phyloP scores from a whole-genome alignment of 2,888 invertebrate genomes.

The Ornithoptera alexandrae region DNA sequence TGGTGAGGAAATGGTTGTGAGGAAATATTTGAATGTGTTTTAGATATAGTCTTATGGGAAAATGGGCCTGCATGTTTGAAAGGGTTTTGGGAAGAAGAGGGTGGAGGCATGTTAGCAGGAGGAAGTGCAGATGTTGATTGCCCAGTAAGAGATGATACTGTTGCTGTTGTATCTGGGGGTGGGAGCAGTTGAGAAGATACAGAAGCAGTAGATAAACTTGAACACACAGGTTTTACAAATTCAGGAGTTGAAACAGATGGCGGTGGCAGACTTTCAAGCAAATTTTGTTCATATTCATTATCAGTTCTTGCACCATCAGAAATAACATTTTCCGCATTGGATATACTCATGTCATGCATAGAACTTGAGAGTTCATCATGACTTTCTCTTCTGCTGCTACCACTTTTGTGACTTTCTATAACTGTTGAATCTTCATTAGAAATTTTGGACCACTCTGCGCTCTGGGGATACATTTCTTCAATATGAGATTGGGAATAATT shows the following conservation, averaged over 20 bases:
- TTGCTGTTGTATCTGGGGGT: conserved; percentile 19
- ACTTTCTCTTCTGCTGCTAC: conserved; percentile 48
- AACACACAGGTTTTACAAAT: conserved; percentile 31
- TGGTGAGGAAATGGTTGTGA: conserved; percentile 52
- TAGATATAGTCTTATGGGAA: conserved; percentile 68
- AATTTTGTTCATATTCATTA: conserved; percentile 35
- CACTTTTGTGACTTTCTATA: conserved; percentile 43
- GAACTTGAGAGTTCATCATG: conserved; percentile 59
- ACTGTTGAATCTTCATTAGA: conserved; percentile 48
- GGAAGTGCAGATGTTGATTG: conserved; percentile 38
- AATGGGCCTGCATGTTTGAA: conserved; percentile 71
- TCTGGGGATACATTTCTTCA: conserved; percentile 52
- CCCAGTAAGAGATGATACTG: conserved; percentile 33
- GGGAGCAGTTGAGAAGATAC: conserved; percentile 27
- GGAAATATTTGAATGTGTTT: conserved; percentile 38
- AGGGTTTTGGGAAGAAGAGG: conserved; percentile 59
- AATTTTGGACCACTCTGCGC: conserved; percentile 56
- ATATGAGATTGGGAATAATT: conserved; percentile 59
- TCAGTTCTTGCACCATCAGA: conserved; percentile 38
- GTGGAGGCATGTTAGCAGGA: conserved; percentile 48
- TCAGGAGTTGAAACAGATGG: conserved; percentile 32
- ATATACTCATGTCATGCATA: conserved; percentile 63
- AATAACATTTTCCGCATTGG: conserved; percentile 51
- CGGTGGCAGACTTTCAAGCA: conserved; percentile 35
- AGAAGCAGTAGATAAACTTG: conserved; percentile 16